phyloP scores from a whole-genome alignment of 2,888 invertebrate genomes.

The Nesidiocoris tenuis region DNA sequence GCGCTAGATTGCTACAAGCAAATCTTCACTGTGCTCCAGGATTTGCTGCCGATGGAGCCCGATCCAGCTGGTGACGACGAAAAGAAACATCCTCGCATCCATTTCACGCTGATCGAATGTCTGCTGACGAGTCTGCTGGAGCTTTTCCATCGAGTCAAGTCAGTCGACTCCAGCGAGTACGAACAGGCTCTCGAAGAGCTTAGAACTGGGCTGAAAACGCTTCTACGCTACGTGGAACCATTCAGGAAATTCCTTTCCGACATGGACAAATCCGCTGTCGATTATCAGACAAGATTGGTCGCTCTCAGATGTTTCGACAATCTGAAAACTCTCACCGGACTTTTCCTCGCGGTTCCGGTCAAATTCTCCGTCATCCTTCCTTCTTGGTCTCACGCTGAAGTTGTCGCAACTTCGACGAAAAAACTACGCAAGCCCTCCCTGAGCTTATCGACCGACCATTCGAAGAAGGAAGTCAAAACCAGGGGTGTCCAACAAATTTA shows the following conservation, averaged over 20 bases:
- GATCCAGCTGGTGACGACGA: neutral
- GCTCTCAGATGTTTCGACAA: conserved; percentile 27
- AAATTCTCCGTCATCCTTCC: conserved; percentile 7
- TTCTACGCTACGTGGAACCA: conserved; percentile 21
- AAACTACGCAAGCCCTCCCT: conserved; percentile 6
- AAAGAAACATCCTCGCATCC: conserved; percentile 3
- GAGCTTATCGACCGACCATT: neutral
- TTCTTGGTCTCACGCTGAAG: conserved; percentile 27
- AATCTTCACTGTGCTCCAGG: conserved; percentile 10
- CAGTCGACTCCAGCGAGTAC: neutral
- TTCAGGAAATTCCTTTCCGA: conserved; percentile 24
- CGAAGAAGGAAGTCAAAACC: conserved; percentile 17
- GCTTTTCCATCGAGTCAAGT: conserved; percentile 6
- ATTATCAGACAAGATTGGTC: neutral
- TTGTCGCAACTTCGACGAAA: conserved; percentile 2
- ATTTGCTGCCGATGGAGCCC: conserved; percentile 12
- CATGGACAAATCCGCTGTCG: conserved; percentile 13
- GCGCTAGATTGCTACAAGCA: conserved; percentile 11
- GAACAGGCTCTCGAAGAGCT: conserved; percentile 25
- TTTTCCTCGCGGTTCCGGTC: conserved; percentile 11
- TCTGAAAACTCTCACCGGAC: conserved; percentile 14
- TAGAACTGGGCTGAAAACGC: conserved; percentile 12
- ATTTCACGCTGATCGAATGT: conserved; percentile 28
- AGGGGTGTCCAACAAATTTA: conserved; percentile 33
- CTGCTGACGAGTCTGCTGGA: conserved; percentile 17